Percentiles rank a stretch among this genome's conserved stretches.
Evolutionary conservation across 2,888 invertebrate species (phyloP).

Genomic region (Diarsia brunnea): DNA sequence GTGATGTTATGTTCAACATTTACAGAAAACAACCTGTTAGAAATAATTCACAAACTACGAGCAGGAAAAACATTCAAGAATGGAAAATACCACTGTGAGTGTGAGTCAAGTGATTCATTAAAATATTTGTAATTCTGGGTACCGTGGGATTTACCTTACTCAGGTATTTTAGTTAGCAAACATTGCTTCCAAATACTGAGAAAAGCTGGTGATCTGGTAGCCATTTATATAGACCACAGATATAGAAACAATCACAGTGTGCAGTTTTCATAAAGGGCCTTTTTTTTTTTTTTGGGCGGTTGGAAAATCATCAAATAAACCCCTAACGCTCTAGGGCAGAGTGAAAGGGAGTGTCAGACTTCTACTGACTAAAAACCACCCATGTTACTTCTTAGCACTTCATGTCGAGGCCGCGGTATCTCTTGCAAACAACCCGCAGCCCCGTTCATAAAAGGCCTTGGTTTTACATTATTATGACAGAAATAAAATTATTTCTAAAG

Average conservation of each 20-base stretch:
- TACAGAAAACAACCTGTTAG: neutral
- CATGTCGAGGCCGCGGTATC: too few relatives aligned
- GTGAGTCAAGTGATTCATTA: conserved; percentile 40
- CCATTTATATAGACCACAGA: neutral
- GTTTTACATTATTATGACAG: neutral
- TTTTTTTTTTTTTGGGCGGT: too few relatives aligned
- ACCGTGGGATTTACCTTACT: conserved; percentile 45
- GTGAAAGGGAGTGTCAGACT: too few relatives aligned
- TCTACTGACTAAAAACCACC: too few relatives aligned
- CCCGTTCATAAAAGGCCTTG: neutral
- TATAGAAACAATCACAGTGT: neutral
- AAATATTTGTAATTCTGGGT: conserved; percentile 27
- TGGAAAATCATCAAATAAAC: too few relatives aligned
- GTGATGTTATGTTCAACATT: neutral
- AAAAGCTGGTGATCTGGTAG: neutral
- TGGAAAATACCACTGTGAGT: conserved; percentile 41
- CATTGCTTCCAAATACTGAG: neutral
- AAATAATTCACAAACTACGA: neutral
- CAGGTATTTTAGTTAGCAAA: neutral
- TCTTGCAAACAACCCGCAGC: too few relatives aligned
- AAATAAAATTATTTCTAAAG: neutral
- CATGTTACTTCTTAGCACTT: too few relatives aligned
- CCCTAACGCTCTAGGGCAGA: too few relatives aligned
- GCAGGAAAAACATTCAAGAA: conserved; percentile 24
- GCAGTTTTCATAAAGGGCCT: too few relatives aligned